Percentiles rank a stretch among this genome's conserved stretches.
phyloP scores from a whole-genome alignment of 2,797 vertebrate genomes.

The Acanthurus leucopareius region DNA sequence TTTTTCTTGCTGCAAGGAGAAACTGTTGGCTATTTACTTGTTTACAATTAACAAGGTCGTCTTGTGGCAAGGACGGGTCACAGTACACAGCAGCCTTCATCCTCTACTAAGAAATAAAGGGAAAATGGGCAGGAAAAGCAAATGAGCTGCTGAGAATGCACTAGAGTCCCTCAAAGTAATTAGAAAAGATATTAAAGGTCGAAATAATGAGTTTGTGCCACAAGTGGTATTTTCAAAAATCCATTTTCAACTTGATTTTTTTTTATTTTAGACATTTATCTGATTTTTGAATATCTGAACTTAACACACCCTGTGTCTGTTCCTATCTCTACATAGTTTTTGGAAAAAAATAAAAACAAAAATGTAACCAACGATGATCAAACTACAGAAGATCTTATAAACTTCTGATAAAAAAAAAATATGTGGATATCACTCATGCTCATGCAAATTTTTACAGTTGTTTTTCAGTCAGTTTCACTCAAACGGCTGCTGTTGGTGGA shows the following conservation, averaged over 20 bases:
- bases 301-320: no score
- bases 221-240: constrained; percentile 38
- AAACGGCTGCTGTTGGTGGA: constrained; percentile 53
- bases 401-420: constrained; percentile 18
- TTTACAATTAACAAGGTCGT: constrained; percentile 36
- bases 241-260: constrained; percentile 30
- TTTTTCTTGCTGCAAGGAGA: background rate
- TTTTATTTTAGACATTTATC: constrained; percentile 24
- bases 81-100: background rate
- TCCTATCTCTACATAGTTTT: background rate
- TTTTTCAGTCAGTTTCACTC: constrained; percentile 53
- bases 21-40: constrained; percentile 6
- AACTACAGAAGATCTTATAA: constrained; percentile 8
- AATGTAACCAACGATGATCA: constrained; percentile 3
- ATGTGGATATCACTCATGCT: constrained; percentile 20
- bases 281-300: background rate
- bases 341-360: background rate
- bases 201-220: constrained; percentile 37
- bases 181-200: constrained; percentile 48
- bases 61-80: constrained; percentile 50
- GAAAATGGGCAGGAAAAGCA: constrained; percentile 48
- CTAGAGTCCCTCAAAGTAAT: constrained; percentile 47
- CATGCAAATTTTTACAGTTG: constrained; percentile 51
- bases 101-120: constrained; percentile 40
- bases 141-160: constrained; percentile 50